These are phyloP conservation scores for Zosterops pallidus DNA, from an alignment of 2,113 vertebrate genomes.

Conservation along the genomic window DNA sequence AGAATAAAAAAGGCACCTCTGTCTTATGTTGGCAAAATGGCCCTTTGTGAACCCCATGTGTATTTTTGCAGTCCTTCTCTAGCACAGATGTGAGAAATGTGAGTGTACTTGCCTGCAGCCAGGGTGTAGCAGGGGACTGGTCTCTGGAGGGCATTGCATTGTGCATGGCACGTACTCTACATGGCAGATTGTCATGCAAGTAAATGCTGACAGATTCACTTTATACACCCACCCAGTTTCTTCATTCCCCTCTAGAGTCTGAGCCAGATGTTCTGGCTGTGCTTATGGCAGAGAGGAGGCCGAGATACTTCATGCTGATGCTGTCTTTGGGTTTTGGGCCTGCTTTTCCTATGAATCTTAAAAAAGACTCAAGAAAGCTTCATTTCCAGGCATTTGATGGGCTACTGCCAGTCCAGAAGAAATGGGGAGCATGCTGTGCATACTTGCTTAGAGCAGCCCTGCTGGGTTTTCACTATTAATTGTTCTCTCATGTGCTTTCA, in stretches of 20 bases:
- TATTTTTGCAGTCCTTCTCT: not conserved
- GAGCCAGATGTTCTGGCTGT: constrained; percentile 59
- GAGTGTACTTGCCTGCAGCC: constrained; percentile 13
- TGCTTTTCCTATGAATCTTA: constrained; percentile 47
- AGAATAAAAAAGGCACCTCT: not conserved
- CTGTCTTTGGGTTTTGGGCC: constrained; percentile 36
- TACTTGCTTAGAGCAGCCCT: not conserved
- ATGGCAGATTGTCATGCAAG: constrained; percentile 38
- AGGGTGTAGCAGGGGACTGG: constrained; percentile 7
- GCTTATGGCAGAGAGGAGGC: constrained; percentile 22
- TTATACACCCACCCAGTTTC: not conserved
- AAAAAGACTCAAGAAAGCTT: constrained; percentile 55
- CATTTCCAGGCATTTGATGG: constrained; percentile 1
- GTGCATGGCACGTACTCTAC: constrained; percentile 4
- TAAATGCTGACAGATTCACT: constrained; percentile 51
- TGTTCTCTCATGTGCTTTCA: constrained; percentile 23
- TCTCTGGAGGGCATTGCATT: not conserved
- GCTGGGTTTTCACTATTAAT: constrained; percentile 52
- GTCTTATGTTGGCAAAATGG: not conserved
- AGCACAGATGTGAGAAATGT: not conserved
- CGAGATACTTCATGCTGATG: not conserved
- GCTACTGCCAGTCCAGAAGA: constrained; percentile 41
- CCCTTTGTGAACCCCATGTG: not conserved
- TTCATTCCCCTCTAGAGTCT: constrained; percentile 15
- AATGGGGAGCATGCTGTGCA: not conserved